Evolutionary conservation across 23 tunicate genomes (phyloP).

Genomic region (Trididemnum nubilum): DNA sequence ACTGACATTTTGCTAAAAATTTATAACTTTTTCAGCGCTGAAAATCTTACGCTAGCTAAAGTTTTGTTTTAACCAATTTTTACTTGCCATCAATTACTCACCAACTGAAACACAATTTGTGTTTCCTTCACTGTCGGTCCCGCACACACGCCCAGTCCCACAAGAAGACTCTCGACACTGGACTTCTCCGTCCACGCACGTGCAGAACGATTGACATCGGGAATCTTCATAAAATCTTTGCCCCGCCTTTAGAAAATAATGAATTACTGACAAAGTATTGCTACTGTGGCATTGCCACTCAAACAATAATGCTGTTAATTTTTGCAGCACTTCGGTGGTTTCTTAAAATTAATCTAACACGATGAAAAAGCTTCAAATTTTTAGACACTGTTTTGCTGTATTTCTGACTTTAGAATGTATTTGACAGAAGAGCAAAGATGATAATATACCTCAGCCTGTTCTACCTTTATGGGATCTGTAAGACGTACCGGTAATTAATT

Average conservation of each 20-base stretch:
- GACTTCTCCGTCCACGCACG: neutral
- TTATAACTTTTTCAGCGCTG: neutral
- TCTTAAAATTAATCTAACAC: no score
- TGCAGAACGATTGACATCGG: neutral
- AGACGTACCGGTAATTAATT: no score
- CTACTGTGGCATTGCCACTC: no score
- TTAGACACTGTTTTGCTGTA: neutral
- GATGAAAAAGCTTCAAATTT: neutral
- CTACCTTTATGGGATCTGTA: no score
- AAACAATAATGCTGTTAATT: no score
- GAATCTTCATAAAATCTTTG: neutral
- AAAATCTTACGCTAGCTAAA: neutral
- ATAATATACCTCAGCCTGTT: no score
- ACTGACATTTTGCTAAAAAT: no score
- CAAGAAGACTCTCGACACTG: neutral
- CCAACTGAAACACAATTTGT: constrained; percentile 5
- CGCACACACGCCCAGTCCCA: neutral
- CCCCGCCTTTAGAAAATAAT: no score
- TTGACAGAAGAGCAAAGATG: no score
- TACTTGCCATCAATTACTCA: neutral
- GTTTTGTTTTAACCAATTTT: neutral
- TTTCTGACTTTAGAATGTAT: no score
- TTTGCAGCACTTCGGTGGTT: no score
- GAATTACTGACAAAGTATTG: no score
- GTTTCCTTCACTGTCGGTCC: neutral